Evolutionary conservation across 2,797 vertebrate genomes (phyloP).

Genomic region (Sebastes variabilis): DNA sequence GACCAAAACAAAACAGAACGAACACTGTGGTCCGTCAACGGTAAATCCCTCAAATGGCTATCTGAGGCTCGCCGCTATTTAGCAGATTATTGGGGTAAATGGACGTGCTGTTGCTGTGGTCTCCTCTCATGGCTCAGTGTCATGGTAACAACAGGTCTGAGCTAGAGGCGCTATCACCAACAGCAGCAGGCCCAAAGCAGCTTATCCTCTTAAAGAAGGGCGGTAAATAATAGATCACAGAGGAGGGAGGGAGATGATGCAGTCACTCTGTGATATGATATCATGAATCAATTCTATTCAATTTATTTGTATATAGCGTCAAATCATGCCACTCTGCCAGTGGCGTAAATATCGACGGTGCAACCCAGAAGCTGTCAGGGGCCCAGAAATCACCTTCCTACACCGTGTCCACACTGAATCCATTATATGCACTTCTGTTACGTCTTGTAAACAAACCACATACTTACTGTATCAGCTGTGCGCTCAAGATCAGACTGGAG

Average conservation of each 20-base stretch:
- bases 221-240: background rate
- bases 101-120: slow-evolving; percentile 35
- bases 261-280: background rate
- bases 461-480: too few relatives aligned
- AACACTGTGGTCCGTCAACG: background rate
- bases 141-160: slow-evolving; percentile 65
- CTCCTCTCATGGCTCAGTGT: slow-evolving; percentile 36
- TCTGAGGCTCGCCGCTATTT: background rate
- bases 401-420: too few relatives aligned
- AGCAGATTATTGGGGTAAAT: slow-evolving; percentile 26
- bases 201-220: slow-evolving; percentile 4
- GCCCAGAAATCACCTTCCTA: too few relatives aligned
- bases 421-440: too few relatives aligned
- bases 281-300: too few relatives aligned
- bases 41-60: slow-evolving; percentile 3
- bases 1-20: background rate
- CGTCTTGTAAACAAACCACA: too few relatives aligned
- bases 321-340: too few relatives aligned
- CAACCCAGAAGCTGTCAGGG: too few relatives aligned
- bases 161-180: background rate
- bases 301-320: too few relatives aligned
- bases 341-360: too few relatives aligned
- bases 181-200: slow-evolving; percentile 15
- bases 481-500: too few relatives aligned
- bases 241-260: background rate